Evolutionary conservation across 2,888 invertebrate genomes (phyloP), one percentile per base, ranked within the genome.

Genomic region (Lycophotia porphyrea): DNA sequence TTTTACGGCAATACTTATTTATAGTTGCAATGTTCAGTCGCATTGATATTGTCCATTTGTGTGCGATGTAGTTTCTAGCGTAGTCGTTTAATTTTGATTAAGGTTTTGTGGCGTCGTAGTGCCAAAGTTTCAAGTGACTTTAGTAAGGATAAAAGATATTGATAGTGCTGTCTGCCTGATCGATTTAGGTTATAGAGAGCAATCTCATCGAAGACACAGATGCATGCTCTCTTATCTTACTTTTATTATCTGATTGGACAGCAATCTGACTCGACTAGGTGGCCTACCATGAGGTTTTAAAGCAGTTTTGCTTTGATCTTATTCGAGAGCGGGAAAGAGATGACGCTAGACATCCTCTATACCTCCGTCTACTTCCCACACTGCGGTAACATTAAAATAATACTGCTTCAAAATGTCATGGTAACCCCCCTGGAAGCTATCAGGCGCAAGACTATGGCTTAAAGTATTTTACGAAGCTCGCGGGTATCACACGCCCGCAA

Each of bases 1-100:
- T 70, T 84, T 42, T 63, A 63, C 52, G 34, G 60, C 60, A 47
- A 49, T 47, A 60, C 31, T 31, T 82, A 64, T 78, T 68, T 60
- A 78, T 68, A 15, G 27, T 0, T 27, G n/a, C 55, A 71, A 58
- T 71, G 27, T 78, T 71, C 18, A 39, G 27, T 58, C 61, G 52
- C 27, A 55, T 65, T 55, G 69, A 61, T 52, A 63, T 72, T 61
- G 31, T 36, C 27, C 18, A 80, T 78, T 80, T 80, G 47, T 58
- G 39, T 39, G 15, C 24, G 5, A 36, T 34, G 31, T 42, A 34
- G 34, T 64, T 44, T 34, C 1, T 8, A 21, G 18, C 0, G 34
- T 27, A 36, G 34, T 15, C 5, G 44, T 55, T 55, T 42, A 36
- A 80, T 77, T 52, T 49, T 4, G 44, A 31, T 52, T 44, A 80